Evolutionary conservation across 2,888 invertebrate species (phyloP).

Genomic region (Epsilonema sp.): DNA sequence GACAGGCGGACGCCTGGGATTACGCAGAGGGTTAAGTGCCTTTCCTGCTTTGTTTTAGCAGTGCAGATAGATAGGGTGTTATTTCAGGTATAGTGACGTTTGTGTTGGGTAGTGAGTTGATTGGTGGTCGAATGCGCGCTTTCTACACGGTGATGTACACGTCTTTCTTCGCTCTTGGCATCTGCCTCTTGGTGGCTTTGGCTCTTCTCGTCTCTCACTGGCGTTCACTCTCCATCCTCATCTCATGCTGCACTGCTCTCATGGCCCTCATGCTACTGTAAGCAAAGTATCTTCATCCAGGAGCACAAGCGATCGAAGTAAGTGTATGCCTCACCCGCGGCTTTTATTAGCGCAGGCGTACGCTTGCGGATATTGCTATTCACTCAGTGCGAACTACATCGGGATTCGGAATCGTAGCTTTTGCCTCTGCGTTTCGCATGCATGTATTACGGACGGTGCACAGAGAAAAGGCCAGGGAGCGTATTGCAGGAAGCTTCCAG

Average conservation of each 20-base stretch:
- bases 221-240: neutral
- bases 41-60: neutral
- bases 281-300: too few species aligned
- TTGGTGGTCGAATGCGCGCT: neutral
- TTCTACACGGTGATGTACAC: neutral
- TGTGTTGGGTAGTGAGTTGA: conserved; percentile 2
- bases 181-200: neutral
- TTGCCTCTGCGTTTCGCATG: too few species aligned
- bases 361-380: too few species aligned
- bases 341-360: too few species aligned
- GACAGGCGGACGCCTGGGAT: too few species aligned
- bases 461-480: neutral
- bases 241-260: neutral
- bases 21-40: too few species aligned
- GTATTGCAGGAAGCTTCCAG: conserved; percentile 5
- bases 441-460: too few species aligned
- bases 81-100: conserved; percentile 5
- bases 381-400: too few species aligned
- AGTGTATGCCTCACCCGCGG: too few species aligned
- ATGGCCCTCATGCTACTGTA: too few species aligned
- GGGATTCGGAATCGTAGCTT: too few species aligned
- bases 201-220: conserved; percentile 1
- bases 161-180: conserved; percentile 6
- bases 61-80: neutral
- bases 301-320: too few species aligned